phyloP scores from a whole-genome alignment of 2,888 invertebrate genomes.

The Mesochorus sp. region DNA sequence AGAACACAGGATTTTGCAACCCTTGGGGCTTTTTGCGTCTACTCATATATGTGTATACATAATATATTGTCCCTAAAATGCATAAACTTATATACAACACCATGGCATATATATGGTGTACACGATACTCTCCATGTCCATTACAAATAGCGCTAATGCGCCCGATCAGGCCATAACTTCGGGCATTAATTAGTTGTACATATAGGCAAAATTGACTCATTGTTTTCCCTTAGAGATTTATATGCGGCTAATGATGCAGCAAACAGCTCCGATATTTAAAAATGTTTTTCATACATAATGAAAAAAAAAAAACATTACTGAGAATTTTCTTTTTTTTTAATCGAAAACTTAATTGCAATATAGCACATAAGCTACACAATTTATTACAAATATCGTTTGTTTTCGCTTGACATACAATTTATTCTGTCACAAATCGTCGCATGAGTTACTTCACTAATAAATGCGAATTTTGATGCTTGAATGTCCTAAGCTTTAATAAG shows the following conservation, averaged over 20 bases:
- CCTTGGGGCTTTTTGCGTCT: conserved; percentile 5
- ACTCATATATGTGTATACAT: not conserved
- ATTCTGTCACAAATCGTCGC: too few relatives aligned
- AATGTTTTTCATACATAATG: too few relatives aligned
- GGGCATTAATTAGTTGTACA: conserved; percentile 55
- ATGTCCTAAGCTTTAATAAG: not conserved
- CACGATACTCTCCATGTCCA: conserved; percentile 20
- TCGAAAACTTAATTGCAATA: too few relatives aligned
- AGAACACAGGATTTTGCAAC: conserved; percentile 18
- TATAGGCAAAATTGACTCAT: conserved; percentile 18
- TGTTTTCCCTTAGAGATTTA: conserved; percentile 28
- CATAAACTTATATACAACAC: not conserved
- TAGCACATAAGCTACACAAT: too few relatives aligned
- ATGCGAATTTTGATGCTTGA: too few relatives aligned
- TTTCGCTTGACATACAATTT: too few relatives aligned
- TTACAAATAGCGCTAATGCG: conserved; percentile 41
- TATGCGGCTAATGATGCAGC: not conserved
- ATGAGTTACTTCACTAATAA: too few relatives aligned
- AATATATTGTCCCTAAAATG: not conserved
- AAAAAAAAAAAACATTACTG: too few relatives aligned
- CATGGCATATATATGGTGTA: not conserved
- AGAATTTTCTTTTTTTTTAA: too few relatives aligned
- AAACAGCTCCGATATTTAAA: not conserved
- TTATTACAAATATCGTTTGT: too few relatives aligned
- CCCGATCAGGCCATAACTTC: conserved; percentile 39